Evolutionary conservation across 2,113 vertebrate species (phyloP).

Genomic region (Spea bombifrons): DNA sequence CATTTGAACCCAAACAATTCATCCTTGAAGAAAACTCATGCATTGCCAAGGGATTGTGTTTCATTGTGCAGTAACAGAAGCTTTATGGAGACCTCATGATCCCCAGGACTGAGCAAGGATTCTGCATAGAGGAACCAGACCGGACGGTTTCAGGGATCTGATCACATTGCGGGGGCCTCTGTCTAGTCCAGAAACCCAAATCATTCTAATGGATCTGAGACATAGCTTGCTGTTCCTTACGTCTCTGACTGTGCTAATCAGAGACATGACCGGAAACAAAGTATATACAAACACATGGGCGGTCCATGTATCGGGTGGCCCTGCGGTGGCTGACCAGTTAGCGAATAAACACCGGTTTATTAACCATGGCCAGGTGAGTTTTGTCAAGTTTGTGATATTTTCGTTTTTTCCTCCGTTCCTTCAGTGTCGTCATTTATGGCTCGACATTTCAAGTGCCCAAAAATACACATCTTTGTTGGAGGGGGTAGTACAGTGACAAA

Average conservation of each 20-base stretch:
- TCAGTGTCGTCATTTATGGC: too few species aligned
- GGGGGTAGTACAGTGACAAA: too few species aligned
- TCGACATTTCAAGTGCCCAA: too few species aligned
- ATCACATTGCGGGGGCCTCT: background rate
- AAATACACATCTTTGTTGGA: too few species aligned
- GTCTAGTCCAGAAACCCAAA: background rate
- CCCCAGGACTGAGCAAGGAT: constrained; percentile 28
- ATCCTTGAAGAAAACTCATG: background rate
- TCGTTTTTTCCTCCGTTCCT: background rate
- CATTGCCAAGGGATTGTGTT: background rate
- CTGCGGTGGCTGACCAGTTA: constrained; percentile 73
- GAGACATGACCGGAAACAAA: constrained; percentile 61
- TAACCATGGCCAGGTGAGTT: constrained; percentile 83
- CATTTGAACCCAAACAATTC: background rate
- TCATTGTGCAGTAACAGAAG: background rate
- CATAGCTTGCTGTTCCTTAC: constrained; percentile 70
- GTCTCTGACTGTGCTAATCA: constrained; percentile 67
- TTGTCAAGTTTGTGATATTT: background rate
- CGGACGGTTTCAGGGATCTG: constrained; percentile 3
- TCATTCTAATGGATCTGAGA: constrained; percentile 69
- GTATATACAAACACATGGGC: constrained; percentile 95
- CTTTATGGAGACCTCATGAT: constrained; percentile 34
- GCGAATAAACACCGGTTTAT: constrained; percentile 87
- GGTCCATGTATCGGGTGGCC: constrained; percentile 76
- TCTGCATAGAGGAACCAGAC: constrained; percentile 7